Evolutionary conservation across 1,140 invertebrate species (phyloP).

Genomic region (Apis laboriosa): DNA sequence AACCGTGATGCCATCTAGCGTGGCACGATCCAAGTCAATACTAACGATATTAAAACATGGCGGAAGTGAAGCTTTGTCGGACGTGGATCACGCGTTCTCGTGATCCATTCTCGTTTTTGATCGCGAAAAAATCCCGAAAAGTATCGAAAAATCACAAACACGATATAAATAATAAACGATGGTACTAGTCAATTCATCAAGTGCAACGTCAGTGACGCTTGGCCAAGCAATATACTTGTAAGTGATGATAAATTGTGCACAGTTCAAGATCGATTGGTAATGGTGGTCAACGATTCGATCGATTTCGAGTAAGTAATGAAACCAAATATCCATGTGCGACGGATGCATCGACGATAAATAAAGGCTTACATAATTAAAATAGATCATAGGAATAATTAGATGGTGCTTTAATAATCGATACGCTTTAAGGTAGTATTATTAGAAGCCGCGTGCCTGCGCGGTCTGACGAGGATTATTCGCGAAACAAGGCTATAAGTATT

Average conservation of each 20-base stretch:
- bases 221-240: slow-evolving; percentile 69
- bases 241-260: neutral
- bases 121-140: neutral
- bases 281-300: slow-evolving; percentile 50
- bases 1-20: slow-evolving; percentile 26
- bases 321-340: slow-evolving; percentile 29
- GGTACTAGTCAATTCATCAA: slow-evolving; percentile 74
- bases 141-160: slow-evolving; percentile 19
- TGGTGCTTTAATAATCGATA: slow-evolving; percentile 75
- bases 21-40: slow-evolving; percentile 54
- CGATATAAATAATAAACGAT: slow-evolving; percentile 40
- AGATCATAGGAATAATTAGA: slow-evolving; percentile 70
- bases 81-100: neutral
- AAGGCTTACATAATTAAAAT: slow-evolving; percentile 67
- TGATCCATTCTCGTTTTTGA: neutral
- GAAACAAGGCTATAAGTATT: slow-evolving; percentile 43
- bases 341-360: slow-evolving; percentile 26
- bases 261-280: slow-evolving; percentile 9
- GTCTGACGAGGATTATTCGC: slow-evolving; percentile 16
- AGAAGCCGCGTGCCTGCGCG: slow-evolving; percentile 57
- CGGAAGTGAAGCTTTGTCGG: slow-evolving; percentile 62
- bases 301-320: slow-evolving; percentile 55
- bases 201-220: slow-evolving; percentile 72
- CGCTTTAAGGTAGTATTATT: slow-evolving; percentile 71
- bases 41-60: slow-evolving; percentile 27